Base-by-base conservation (phyloP, 2,888 invertebrate genomes). In the Zhuqinia jingwanae region DNA sequence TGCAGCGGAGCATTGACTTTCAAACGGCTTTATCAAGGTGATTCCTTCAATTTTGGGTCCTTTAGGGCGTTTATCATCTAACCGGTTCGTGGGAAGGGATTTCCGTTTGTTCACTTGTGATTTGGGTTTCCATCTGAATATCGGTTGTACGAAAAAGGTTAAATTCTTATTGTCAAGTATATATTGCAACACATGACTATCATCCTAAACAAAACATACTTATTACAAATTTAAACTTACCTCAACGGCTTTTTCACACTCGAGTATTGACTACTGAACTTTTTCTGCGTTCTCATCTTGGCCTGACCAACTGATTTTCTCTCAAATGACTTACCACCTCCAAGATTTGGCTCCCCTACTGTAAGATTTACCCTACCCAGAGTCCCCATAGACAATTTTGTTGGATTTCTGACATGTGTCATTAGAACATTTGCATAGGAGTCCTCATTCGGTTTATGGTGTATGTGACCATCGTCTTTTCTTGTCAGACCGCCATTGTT, bases 11-110 rank as follows among this genome's bases (percentile, higher is more conserved):
- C 8, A 6, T 8, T 36, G 36, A 8, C 36, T 36, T 8, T 36
- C 36, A 36, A 36, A 6, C 36, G 36, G 3, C 36, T 36, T 36
- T 3, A 8, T 13, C 2, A 1, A 36, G 8, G 30, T 65, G 11
- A 47, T 65, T 13, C 78, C 65, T 17, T 47, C 47, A 27, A 79
- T 65, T 65, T 65, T 79, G 8, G 78, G 78, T 6, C 78, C 78
- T 11, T 20, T 79, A 1, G 2, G 78, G 1, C 78, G 47, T 8
- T 17, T 20, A 15, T 79, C 78, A 15, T 13, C 5, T 20, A n/a
- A 15, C 11, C 15, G 56, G 2, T 36, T 8, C 3, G 8, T 8
- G 36, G 8, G 5, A 36, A 36, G 36, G 8, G 68, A n/a, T 60
- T 60, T 25, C 17, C 13, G 60, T 60, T 60, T 36, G 8, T 6